Percentiles rank a stretch among this genome's conserved stretches.
Evolutionary conservation across 2,888 invertebrate genomes (phyloP).

Genomic region (Caenorhabditis angaria): DNA sequence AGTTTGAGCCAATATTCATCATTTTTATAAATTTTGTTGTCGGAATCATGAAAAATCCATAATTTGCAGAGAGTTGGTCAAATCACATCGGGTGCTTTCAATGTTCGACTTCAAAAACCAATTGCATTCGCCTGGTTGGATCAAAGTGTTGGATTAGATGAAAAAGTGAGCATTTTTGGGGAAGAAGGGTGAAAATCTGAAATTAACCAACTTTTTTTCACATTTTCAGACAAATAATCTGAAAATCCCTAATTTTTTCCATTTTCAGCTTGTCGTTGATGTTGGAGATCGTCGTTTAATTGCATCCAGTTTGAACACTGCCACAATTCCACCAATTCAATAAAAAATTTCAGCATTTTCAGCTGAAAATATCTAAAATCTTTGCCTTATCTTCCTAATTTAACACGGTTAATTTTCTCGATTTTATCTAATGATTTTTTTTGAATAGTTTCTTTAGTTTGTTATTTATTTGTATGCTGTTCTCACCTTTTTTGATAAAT

Average conservation of each 20-base stretch:
- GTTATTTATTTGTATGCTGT: too few relatives aligned
- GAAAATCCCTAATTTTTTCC: not conserved
- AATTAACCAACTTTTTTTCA: not conserved
- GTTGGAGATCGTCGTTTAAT: slow-evolving; percentile 53
- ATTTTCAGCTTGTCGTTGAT: slow-evolving; percentile 62
- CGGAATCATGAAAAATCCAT: not conserved
- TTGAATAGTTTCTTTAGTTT: too few relatives aligned
- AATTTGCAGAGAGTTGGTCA: slow-evolving; percentile 73
- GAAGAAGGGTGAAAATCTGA: too few relatives aligned
- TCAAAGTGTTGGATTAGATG: slow-evolving; percentile 44
- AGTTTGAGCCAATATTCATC: not conserved
- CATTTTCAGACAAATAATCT: not conserved
- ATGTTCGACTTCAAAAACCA: slow-evolving; percentile 71
- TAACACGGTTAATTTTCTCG: not conserved
- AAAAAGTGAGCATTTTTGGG: slow-evolving; percentile 40
- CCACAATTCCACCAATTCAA: slow-evolving; percentile 53
- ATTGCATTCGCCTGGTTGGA: slow-evolving; percentile 75
- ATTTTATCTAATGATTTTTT: not conserved
- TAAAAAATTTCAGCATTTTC: slow-evolving; percentile 13
- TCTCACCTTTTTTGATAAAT: too few relatives aligned
- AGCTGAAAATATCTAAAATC: not conserved
- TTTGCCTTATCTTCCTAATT: not conserved
- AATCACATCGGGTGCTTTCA: slow-evolving; percentile 74
- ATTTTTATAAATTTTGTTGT: not conserved
- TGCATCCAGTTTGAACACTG: slow-evolving; percentile 49